Conservation (phyloP, 2,797 vertebrate species). For the Orientallactaga sibirica region DNA sequence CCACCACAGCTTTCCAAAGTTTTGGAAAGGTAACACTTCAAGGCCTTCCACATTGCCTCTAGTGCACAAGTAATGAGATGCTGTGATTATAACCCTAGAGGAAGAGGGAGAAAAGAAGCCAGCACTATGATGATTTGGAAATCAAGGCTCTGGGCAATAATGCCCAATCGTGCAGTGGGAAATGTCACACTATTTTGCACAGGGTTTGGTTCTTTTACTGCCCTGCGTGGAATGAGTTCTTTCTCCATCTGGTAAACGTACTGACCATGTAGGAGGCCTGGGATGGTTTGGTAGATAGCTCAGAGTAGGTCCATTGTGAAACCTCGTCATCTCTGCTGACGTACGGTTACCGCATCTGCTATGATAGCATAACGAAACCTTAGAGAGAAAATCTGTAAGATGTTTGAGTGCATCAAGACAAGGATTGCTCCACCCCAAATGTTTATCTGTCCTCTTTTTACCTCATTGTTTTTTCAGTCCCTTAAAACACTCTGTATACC, state of each 20-base stretch:
- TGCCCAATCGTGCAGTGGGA: not conserved
- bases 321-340: not conserved
- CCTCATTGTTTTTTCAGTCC: not conserved
- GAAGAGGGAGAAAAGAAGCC: not conserved
- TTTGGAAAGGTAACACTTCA: not conserved
- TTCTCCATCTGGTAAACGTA: not conserved
- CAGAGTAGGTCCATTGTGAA: not conserved
- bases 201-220: not conserved
- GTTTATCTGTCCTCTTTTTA: constrained; percentile 52
- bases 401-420: constrained; percentile 35
- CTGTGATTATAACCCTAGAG: not conserved
- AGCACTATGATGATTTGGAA: not conserved
- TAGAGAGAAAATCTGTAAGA: constrained; percentile 46
- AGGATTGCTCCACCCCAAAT: constrained; percentile 9
- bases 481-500: constrained; percentile 3
- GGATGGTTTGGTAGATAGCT: not conserved
- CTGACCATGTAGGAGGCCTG: not conserved
- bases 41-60: not conserved
- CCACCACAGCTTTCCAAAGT: not conserved
- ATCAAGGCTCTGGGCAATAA: not conserved
- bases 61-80: not conserved
- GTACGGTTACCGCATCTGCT: not conserved
- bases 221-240: not conserved
- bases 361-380: not conserved
- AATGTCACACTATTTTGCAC: not conserved